Conservation (phyloP, 2,888 invertebrate species). For the Xestia c-nigrum region DNA sequence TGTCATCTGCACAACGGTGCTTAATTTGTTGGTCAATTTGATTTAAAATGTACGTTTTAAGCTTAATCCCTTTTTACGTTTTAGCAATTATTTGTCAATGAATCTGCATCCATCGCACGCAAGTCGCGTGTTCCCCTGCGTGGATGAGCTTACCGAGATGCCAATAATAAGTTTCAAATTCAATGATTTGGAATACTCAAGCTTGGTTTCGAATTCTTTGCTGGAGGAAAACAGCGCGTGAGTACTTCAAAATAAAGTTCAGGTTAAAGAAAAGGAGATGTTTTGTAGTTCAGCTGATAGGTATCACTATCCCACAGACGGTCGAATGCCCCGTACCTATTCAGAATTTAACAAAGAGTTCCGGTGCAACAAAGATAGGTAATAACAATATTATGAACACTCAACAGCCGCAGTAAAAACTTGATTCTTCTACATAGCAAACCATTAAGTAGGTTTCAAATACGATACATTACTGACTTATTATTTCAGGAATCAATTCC, state of each 20-base stretch:
- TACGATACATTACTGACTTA: neutral
- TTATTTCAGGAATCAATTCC: conserved; percentile 73
- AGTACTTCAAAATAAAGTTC: conserved; percentile 63
- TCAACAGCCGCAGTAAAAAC: neutral
- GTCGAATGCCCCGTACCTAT: neutral
- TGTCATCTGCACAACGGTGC: neutral
- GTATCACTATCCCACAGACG: neutral
- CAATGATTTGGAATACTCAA: conserved; percentile 73
- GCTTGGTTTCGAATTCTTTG: conserved; percentile 76
- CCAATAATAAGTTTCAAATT: conserved; percentile 83
- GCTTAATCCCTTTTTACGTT: conserved; percentile 58
- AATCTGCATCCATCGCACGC: conserved; percentile 91
- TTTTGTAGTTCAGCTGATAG: neutral
- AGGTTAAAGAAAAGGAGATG: neutral
- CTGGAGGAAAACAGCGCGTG: conserved; percentile 74
- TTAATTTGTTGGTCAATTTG: neutral
- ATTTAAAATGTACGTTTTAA: neutral
- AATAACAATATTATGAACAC: no score
- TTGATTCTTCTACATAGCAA: neutral
- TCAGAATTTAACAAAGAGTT: no score
- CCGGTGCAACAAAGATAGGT: no score
- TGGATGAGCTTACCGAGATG: conserved; percentile 91
- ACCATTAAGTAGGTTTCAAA: neutral
- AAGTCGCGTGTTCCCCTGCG: conserved; percentile 92
- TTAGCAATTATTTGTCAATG: conserved; percentile 89